Percentiles rank a stretch among this genome's conserved stretches.
phyloP scores from a whole-genome alignment of 2,888 invertebrate genomes.

The Dione juno region DNA sequence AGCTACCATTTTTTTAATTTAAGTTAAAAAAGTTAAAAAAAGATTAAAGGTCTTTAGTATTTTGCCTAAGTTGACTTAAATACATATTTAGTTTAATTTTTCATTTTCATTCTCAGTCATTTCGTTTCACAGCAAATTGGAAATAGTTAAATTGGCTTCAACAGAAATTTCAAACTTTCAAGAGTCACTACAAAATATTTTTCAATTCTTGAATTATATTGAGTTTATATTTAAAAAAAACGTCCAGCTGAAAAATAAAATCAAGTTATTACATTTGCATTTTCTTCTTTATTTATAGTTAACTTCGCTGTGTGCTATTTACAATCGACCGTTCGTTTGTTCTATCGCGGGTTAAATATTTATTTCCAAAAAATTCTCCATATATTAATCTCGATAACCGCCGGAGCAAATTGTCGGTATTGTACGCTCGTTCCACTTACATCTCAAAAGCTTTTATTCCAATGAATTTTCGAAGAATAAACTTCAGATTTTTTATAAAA shows the following conservation, averaged over 20 bases:
- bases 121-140: neutral
- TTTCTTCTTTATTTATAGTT: neutral
- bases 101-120: too few relatives aligned
- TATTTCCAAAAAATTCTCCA: conserved; percentile 1
- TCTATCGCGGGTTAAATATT: neutral
- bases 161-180: neutral
- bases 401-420: neutral
- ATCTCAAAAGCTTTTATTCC: neutral
- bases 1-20: too few relatives aligned
- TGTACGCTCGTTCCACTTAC: neutral
- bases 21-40: too few relatives aligned
- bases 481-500: neutral
- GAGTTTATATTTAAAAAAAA: too few relatives aligned
- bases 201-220: neutral
- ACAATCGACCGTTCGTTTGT: neutral
- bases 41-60: too few relatives aligned
- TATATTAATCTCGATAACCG: conserved; percentile 11
- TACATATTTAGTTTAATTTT: too few relatives aligned
- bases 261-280: neutral
- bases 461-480: neutral
- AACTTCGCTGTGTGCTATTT: neutral
- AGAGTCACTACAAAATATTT: neutral
- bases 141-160: neutral
- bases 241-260: too few relatives aligned
- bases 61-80: too few relatives aligned